These are phyloP conservation scores for Eulemur albifrons DNA, from an alignment of 2,797 vertebrate genomes.

Conservation along the genomic window DNA sequence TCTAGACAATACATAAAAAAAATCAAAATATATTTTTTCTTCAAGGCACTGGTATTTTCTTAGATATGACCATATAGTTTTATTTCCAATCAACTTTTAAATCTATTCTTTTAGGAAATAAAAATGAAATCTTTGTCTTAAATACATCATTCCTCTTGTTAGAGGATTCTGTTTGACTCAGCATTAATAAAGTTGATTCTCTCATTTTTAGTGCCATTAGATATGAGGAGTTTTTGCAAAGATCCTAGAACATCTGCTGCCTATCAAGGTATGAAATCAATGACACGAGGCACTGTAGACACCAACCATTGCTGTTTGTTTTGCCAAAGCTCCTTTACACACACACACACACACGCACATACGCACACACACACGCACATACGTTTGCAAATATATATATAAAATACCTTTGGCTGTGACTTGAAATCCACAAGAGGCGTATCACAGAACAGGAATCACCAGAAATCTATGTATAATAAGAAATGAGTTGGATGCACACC, in stretches of 20 bases:
- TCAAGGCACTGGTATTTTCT: background rate
- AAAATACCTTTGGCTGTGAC: background rate
- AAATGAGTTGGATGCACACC: fast-evolving
- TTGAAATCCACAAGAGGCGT: background rate
- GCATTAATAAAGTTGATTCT: background rate
- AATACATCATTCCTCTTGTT: background rate
- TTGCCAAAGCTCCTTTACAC: background rate
- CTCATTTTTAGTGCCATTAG: background rate
- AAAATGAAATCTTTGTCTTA: background rate
- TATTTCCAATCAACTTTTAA: background rate
- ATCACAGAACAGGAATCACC: background rate
- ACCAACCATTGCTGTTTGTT: background rate
- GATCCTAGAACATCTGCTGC: background rate
- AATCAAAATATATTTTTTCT: background rate
- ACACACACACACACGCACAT: no score
- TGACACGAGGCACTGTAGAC: background rate
- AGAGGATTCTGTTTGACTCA: background rate
- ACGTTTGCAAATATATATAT: background rate
- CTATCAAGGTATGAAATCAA: background rate
- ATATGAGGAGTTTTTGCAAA: background rate
- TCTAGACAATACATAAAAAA: background rate
- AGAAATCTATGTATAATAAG: background rate
- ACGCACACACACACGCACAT: no score
- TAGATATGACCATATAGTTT: background rate
- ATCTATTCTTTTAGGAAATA: background rate